Conservation (phyloP, 2,113 vertebrate species). For the Oryzias celebensis region DNA sequence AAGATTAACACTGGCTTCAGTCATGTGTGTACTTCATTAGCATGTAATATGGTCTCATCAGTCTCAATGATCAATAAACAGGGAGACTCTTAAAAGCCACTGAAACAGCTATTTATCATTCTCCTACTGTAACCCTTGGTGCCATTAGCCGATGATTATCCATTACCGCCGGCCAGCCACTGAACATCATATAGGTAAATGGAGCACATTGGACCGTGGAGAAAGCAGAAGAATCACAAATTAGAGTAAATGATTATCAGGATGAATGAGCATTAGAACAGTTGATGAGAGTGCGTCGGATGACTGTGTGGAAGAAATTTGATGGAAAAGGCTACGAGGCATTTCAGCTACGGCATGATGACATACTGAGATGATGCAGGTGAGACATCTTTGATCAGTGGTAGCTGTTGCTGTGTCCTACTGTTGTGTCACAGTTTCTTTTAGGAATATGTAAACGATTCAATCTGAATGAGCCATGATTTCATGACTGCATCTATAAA, state of each 20-base stretch:
- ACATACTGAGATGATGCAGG: constrained; percentile 5
- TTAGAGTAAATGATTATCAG: constrained; percentile 48
- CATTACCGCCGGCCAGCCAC: constrained; percentile 56
- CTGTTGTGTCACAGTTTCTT: too few species aligned
- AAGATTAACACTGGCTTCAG: constrained; percentile 67
- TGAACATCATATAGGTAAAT: constrained; percentile 55
- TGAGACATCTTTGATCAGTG: neutral
- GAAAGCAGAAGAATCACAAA: constrained; percentile 32
- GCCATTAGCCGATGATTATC: constrained; percentile 66
- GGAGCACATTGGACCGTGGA: constrained; percentile 30
- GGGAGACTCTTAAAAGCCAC: constrained; percentile 54
- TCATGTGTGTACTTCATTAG: constrained; percentile 71
- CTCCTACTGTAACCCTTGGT: constrained; percentile 50
- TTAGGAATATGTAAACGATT: too few species aligned
- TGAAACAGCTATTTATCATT: constrained; percentile 71
- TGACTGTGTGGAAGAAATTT: constrained; percentile 25
- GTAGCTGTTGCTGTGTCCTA: constrained; percentile 1
- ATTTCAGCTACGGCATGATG: constrained; percentile 14
- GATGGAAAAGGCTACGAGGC: constrained; percentile 21
- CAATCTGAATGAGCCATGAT: too few species aligned
- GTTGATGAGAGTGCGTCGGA: constrained; percentile 39
- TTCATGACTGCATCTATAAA: too few species aligned
- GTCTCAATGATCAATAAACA: constrained; percentile 71
- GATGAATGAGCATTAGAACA: constrained; percentile 39
- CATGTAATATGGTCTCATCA: constrained; percentile 65